These are phyloP conservation scores for Patella depressa DNA, from an alignment of 2,888 invertebrate genomes.

Conservation along the genomic window DNA sequence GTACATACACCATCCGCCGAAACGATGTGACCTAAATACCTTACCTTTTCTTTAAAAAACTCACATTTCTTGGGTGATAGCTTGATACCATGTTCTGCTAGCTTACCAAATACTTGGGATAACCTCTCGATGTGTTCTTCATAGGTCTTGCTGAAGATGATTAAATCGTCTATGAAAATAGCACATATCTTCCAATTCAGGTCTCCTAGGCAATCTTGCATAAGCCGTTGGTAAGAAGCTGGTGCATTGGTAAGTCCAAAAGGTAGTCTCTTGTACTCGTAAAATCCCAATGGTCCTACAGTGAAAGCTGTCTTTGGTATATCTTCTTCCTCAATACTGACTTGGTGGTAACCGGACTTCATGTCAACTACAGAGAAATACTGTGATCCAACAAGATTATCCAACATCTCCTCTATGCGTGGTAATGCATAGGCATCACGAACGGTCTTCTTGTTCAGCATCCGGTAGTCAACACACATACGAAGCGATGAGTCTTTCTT, in stretches of 20 bases:
- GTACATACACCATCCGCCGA: not conserved
- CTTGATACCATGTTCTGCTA: not conserved
- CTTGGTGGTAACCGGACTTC: not conserved
- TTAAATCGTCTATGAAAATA: constrained; percentile 6
- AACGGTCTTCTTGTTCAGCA: constrained; percentile 18
- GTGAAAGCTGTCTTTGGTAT: constrained; percentile 7
- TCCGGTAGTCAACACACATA: constrained; percentile 19
- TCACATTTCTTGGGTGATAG: constrained; percentile 2
- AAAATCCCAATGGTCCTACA: not conserved
- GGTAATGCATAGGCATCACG: constrained; percentile 20
- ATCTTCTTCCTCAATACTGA: not conserved
- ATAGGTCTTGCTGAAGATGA: not conserved
- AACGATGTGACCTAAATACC: not conserved
- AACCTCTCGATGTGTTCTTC: not conserved
- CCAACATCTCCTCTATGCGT: constrained; percentile 19
- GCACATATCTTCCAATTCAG: not conserved
- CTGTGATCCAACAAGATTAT: constrained; percentile 8
- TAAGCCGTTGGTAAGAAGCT: not conserved
- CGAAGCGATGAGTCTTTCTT: constrained; percentile 17
- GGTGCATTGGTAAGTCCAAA: not conserved
- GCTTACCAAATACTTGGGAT: too few relatives aligned
- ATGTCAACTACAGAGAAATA: constrained; percentile 10
- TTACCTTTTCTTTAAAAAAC: not conserved
- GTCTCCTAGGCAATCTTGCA: not conserved
- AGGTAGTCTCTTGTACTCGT: not conserved